Evolutionary conservation across 2,797 vertebrate genomes (phyloP).

Genomic region (Capromys pilorides): DNA sequence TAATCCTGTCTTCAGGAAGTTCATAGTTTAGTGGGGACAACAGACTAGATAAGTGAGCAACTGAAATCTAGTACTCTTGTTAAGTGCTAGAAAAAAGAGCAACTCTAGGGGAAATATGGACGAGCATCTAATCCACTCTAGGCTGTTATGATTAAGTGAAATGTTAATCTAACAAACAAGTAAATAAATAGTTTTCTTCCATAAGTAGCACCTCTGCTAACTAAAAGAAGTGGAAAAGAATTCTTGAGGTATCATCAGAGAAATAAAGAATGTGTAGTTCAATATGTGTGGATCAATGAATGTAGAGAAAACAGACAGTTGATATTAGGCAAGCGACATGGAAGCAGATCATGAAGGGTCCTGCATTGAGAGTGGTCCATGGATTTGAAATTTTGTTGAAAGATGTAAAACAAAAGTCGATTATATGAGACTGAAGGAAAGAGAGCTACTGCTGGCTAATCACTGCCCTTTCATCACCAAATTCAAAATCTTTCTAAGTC

Average conservation of each 20-base stretch:
- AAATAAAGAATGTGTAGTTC: background rate
- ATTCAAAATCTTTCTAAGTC: background rate
- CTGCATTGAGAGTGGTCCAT: background rate
- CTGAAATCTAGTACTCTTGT: background rate
- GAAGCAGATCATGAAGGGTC: background rate
- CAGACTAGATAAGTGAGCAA: slow-evolving; percentile 23
- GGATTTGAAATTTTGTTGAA: slow-evolving; percentile 29
- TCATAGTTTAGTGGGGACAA: background rate
- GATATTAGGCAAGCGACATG: slow-evolving; percentile 6
- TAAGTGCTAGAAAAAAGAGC: background rate
- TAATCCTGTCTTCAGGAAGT: background rate
- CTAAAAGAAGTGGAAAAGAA: background rate
- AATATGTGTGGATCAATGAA: background rate
- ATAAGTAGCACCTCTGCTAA: background rate
- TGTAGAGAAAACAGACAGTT: slow-evolving; percentile 15
- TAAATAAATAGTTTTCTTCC: background rate
- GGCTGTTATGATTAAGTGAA: background rate
- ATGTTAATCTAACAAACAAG: background rate
- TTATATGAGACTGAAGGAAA: background rate
- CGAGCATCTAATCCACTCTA: background rate
- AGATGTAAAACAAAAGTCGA: background rate
- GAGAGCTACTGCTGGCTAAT: background rate
- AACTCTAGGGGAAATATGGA: background rate
- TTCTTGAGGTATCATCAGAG: background rate
- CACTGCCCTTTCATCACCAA: background rate